Evolutionary conservation across 2,888 invertebrate species (phyloP).

Genomic region (Meghimatium bilineatum): DNA sequence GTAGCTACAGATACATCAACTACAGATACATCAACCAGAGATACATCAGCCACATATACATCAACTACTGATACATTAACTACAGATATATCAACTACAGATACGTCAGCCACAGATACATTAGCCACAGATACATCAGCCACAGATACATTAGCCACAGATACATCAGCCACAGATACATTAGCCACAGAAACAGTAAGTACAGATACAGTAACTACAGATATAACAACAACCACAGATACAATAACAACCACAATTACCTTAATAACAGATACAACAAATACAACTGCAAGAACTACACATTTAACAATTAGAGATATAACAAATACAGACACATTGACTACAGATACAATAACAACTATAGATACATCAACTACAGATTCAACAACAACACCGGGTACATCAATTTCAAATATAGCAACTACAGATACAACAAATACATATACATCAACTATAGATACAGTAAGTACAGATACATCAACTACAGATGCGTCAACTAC

Average conservation of each 20-base stretch:
- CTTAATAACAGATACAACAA: too few relatives aligned
- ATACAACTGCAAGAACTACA: too few relatives aligned
- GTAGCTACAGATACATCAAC: neutral
- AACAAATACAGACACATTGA: too few relatives aligned
- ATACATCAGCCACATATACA: neutral
- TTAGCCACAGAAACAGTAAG: neutral
- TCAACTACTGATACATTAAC: neutral
- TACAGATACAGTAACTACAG: too few relatives aligned
- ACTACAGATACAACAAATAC: neutral
- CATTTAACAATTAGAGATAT: too few relatives aligned
- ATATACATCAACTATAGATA: neutral
- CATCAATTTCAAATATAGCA: neutral
- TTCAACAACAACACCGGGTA: neutral
- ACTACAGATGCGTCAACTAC: neutral
- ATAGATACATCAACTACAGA: neutral
- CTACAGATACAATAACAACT: too few relatives aligned
- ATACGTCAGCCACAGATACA: neutral
- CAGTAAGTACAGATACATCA: neutral
- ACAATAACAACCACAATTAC: too few relatives aligned
- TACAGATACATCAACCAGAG: neutral
- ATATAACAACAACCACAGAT: too few relatives aligned
- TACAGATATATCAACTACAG: neutral
- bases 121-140: neutral
- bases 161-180: neutral
- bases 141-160: neutral